Evolutionary conservation across 2,113 vertebrate genomes (phyloP), one percentile per base, ranked within the genome.

Genomic region (Onychostruthus taczanowskii): DNA sequence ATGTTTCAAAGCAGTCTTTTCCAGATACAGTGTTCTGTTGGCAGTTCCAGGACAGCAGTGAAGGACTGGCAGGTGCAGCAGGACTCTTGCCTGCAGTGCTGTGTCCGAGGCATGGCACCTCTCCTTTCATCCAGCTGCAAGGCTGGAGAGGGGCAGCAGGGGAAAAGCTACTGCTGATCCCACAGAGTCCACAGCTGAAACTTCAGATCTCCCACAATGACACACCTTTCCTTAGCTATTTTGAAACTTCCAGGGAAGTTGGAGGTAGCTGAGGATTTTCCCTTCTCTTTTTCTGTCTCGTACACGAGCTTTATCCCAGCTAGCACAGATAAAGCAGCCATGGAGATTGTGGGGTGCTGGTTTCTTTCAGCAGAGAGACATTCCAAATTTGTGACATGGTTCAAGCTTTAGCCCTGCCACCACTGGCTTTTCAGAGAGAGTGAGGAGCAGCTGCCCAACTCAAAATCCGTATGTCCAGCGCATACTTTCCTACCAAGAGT

Each of bases 41-140:
- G 35, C 46, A 41, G 23, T 75, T 58, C 59, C 33, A 72, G 69
- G 43, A 37, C 1, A 22, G 37, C 5, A 61, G 44, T 19, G 49
- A 59, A 59, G 1, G 41, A 27, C 63, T 33, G 62, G 33, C 24
- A 76, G 21, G 55, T 44, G 66, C 66, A 53, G 37, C 6, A 39
- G 28, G 49, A 35, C 46, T 55, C 44, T 17, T 21, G 9, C 31
- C 49, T 20, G 39, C 1, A 0, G 30, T 2, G 1, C 43, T 53
- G 22, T 17, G 6, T 15, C 55, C 77, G 33, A 3, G 2, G 2
- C 47, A 10, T 0, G 18, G 39, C 63, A 83, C 12, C 17, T 63
- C 6, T 47, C 59, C 50, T 56, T 52, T 35, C 52, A 19, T 22
- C 10, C 72, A n/a, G 59, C 80, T 24, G 7, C 1, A 2, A 69